A percentile compares a stretch with the other conserved stretches of the same genome.
phyloP scores from a whole-genome alignment of 2,113 vertebrate genomes.

The Hoplias malabaricus region DNA sequence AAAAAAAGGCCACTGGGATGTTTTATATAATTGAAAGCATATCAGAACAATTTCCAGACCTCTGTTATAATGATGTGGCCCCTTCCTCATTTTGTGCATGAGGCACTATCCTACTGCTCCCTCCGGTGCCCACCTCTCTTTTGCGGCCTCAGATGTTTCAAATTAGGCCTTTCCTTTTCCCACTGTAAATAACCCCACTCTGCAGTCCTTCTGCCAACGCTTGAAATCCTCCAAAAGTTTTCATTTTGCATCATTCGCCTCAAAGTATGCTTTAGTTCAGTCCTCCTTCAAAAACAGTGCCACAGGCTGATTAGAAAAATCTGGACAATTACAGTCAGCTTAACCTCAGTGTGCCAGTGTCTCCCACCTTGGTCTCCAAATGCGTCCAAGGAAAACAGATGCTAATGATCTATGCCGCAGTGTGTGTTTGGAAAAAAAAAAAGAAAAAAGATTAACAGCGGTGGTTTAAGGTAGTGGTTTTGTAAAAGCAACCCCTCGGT shows the following conservation, averaged over 20 bases:
- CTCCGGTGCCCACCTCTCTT: constrained; percentile 42
- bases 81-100: constrained; percentile 12
- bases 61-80: constrained; percentile 15
- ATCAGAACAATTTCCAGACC: not conserved
- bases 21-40: not conserved
- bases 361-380: constrained; percentile 37
- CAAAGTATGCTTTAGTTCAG: constrained; percentile 50
- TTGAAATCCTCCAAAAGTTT: constrained; percentile 52
- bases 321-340: constrained; percentile 51
- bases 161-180: constrained; percentile 56
- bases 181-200: constrained; percentile 56
- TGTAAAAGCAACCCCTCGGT: not conserved
- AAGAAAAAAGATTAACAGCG: constrained; percentile 7
- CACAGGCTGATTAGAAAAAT: constrained; percentile 55
- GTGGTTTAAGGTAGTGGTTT: constrained; percentile 24
- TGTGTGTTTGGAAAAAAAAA: constrained; percentile 52
- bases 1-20: not conserved
- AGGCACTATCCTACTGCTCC: constrained; percentile 14
- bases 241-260: constrained; percentile 57
- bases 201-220: constrained; percentile 44
- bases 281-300: constrained; percentile 47
- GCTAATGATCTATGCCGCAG: constrained; percentile 42
- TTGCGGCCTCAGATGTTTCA: constrained; percentile 55
- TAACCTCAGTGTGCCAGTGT: constrained; percentile 43
- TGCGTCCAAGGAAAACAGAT: constrained; percentile 49